Percentiles rank a stretch among this genome's conserved stretches.
Evolutionary conservation across 2,888 invertebrate genomes (phyloP).

Genomic region (Euplagia quadripunctaria): DNA sequence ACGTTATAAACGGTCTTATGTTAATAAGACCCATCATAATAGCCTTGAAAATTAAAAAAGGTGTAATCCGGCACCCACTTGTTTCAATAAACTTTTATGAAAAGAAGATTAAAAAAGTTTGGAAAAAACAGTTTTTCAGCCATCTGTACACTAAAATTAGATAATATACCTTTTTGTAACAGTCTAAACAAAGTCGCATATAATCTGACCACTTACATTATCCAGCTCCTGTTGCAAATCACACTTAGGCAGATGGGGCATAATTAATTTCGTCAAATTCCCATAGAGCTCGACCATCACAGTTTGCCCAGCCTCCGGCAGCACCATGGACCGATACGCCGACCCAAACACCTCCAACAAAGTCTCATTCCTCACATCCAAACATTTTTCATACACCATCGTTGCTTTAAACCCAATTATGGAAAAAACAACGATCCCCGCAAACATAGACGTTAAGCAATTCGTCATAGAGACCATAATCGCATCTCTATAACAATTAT

Average conservation of each 20-base stretch:
- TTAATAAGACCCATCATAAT: not conserved
- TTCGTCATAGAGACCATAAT: slow-evolving; percentile 97
- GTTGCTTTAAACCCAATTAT: slow-evolving; percentile 97
- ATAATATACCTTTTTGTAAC: not conserved
- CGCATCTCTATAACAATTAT: slow-evolving; percentile 98
- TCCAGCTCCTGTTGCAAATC: slow-evolving; percentile 95
- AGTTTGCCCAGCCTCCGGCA: slow-evolving; percentile 87
- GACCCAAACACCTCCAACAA: slow-evolving; percentile 87
- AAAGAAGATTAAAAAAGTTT: no score
- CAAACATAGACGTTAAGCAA: slow-evolving; percentile 98
- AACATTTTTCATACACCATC: slow-evolving; percentile 93
- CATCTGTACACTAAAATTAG: no score
- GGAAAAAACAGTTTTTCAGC: no score
- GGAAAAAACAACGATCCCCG: slow-evolving; percentile 98
- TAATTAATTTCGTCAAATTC: slow-evolving; percentile 87
- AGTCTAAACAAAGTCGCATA: not conserved
- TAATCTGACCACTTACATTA: slow-evolving; percentile 89
- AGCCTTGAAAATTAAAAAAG: no score
- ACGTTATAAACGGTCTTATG: not conserved
- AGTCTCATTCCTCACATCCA: slow-evolving; percentile 89
- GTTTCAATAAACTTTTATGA: no score
- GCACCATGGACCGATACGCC: slow-evolving; percentile 73
- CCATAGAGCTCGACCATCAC: slow-evolving; percentile 85
- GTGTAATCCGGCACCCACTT: no score
- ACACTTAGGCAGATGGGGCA: slow-evolving; percentile 91